phyloP scores from a whole-genome alignment of 2,113 vertebrate species.

The Aspidoscelis tigris region DNA sequence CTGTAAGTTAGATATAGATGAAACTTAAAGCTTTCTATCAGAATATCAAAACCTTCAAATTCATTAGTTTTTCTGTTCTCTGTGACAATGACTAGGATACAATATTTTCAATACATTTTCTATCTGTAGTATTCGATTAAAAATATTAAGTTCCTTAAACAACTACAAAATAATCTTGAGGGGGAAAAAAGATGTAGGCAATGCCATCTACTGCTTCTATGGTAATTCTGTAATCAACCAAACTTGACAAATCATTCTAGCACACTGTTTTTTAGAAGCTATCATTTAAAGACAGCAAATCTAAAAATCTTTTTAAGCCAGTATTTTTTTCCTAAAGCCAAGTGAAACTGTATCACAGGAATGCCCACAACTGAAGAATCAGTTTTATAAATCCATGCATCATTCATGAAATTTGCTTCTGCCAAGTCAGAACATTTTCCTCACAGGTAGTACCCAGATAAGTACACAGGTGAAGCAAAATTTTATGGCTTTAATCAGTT shows the following conservation, averaged over 20 bases:
- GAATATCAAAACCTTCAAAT: conserved; percentile 23
- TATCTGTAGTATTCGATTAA: background rate
- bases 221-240: conserved; percentile 4
- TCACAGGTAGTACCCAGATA: background rate
- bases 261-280: background rate
- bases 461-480: background rate
- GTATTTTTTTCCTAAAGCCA: background rate
- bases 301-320: background rate
- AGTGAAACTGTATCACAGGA: background rate
- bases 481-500: background rate
- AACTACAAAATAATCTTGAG: background rate
- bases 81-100: background rate
- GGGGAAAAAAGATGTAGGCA: background rate
- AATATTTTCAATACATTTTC: background rate
- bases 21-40: conserved; percentile 42
- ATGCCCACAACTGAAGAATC: background rate
- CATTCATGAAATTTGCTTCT: background rate
- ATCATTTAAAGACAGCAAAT: background rate
- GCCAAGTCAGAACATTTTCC: background rate
- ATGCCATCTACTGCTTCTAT: background rate
- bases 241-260: background rate
- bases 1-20: background rate
- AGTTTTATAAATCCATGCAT: background rate
- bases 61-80: conserved; percentile 3
- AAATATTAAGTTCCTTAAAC: background rate